phyloP scores from a whole-genome alignment of 2,113 vertebrate species.

The Misgurnus anguillicaudatus region DNA sequence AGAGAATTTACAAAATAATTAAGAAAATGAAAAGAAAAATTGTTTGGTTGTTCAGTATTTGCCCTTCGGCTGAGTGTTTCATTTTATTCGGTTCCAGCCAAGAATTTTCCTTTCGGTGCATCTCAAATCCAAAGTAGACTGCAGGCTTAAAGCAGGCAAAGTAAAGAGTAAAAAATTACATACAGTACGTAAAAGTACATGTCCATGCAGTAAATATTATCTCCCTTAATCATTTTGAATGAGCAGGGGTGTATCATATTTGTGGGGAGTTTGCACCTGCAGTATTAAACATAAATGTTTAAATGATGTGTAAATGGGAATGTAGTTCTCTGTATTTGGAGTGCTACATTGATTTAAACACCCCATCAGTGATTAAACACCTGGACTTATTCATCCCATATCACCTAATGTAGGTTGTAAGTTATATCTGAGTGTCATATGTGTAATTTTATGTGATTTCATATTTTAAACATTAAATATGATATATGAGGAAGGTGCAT shows the following conservation, averaged over 20 bases:
- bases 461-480: background rate
- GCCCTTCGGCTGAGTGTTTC: too few relatives aligned
- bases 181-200: background rate
- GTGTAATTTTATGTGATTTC: too few relatives aligned
- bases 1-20: too few relatives aligned
- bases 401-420: background rate
- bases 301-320: slow-evolving; percentile 4
- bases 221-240: background rate
- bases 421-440: background rate
- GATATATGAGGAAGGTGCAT: background rate
- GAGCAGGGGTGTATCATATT: background rate
- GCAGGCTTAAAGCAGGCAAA: too few relatives aligned
- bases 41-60: too few relatives aligned
- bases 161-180: too few relatives aligned
- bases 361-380: background rate
- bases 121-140: too few relatives aligned
- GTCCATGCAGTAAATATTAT: background rate
- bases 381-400: background rate
- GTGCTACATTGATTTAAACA: background rate
- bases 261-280: background rate
- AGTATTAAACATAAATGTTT: slow-evolving; percentile 17
- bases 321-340: background rate
- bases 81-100: too few relatives aligned
- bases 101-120: too few relatives aligned
- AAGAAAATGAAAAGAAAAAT: too few relatives aligned